Percentiles rank a stretch among this genome's conserved stretches.
Evolutionary conservation across 2,888 invertebrate genomes (phyloP).

Genomic region (Ophioninae sp.): DNA sequence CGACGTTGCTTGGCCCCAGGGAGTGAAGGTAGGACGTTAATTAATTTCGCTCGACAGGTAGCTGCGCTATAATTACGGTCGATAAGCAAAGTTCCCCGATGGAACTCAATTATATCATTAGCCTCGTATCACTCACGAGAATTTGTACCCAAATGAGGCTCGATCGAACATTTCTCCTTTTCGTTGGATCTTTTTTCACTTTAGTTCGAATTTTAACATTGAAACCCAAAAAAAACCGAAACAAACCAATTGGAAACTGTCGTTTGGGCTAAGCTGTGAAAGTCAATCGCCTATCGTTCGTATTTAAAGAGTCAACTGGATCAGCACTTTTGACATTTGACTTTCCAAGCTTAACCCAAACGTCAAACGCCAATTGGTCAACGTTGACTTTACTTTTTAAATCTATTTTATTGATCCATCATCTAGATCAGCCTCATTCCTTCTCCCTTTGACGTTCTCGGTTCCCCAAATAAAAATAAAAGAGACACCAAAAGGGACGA

Average conservation of each 20-base stretch:
- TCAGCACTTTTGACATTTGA: no score
- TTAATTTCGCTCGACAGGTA: slow-evolving; percentile 53
- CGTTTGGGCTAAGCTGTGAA: no score
- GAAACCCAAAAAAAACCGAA: neutral
- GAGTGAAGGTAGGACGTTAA: slow-evolving; percentile 47
- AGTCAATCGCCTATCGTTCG: no score
- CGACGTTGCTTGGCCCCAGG: slow-evolving; percentile 34
- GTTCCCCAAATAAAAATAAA: slow-evolving; percentile 25
- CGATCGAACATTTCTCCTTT: slow-evolving; percentile 13
- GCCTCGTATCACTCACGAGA: slow-evolving; percentile 35
- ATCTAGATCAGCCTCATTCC: neutral
- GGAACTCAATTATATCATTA: slow-evolving; percentile 47
- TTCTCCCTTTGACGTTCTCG: slow-evolving; percentile 23
- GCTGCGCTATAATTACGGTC: slow-evolving; percentile 54
- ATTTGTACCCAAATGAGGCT: slow-evolving; percentile 14
- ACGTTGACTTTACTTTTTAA: neutral
- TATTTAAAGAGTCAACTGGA: no score
- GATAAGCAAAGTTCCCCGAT: slow-evolving; percentile 55
- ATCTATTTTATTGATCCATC: slow-evolving; percentile 13
- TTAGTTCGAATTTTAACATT: neutral
- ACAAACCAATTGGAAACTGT: neutral
- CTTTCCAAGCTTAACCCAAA: no score
- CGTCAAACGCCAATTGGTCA: no score
- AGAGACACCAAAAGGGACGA: slow-evolving; percentile 22
- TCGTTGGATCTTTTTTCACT: neutral